Evolutionary conservation across 1,140 invertebrate genomes (phyloP), one percentile per base, ranked within the genome.

Genomic region (Teleopsis dalmanni): DNA sequence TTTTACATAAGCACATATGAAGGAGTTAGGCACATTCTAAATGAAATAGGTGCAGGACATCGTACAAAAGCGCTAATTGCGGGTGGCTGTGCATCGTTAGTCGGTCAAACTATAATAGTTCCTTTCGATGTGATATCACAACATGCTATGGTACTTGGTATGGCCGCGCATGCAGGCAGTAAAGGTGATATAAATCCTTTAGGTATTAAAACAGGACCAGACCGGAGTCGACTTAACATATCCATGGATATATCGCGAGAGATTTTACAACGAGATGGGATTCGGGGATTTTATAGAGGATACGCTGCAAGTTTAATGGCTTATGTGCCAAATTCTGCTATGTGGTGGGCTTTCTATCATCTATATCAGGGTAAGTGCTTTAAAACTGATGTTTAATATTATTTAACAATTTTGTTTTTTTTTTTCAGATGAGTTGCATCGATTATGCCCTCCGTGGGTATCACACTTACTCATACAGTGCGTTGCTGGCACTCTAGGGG

Each of bases 1-100:
- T 87, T 91, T 68, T 98, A 98, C 72, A 95, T 98, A 29, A 87
- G 89, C 11, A 93, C 92, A 0, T 98, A 98, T 62, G 95, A 99
- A 75, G 88, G 87, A 35, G 85, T 93, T 1, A 73, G 95, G 31
- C 84, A 95, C 60, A 64, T 91, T 34, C 73, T 96, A 2, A 78
- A 78, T 14, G 77, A 82, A 54, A 67, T 82, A 55, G 76, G 75
- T 56, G 59, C 73, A 50, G 58, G 58, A 52, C 55, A 74, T 58
- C 56, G 71, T 58, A 53, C 72, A 40, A 71, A 70, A 49, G 61
- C 68, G 11, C 52, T 71, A 25, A 76, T 91, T 47, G 88, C 82
- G 19, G 94, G 94, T 18, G 91, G 85, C 6, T 82, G 82, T 62
- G 94, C 94, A 2, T 96, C 93, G 6, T 65, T 95, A 14, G 89